Conservation (phyloP, 2,888 invertebrate species). For the Tolmerus cingulatus region DNA sequence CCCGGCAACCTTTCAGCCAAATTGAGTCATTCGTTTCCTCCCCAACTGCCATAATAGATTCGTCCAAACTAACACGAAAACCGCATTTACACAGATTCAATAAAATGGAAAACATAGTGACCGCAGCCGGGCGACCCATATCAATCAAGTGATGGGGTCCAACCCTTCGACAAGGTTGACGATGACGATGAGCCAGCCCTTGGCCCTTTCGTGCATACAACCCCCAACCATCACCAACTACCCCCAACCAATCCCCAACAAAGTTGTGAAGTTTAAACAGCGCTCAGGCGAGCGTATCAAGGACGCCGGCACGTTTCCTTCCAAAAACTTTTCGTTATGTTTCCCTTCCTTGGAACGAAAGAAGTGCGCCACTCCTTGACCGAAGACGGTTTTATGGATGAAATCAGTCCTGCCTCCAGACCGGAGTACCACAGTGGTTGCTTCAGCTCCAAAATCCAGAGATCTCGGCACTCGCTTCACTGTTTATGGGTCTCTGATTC, state of each 20-base stretch:
- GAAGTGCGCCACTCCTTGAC: background rate
- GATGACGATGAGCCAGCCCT: background rate
- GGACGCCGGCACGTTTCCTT: background rate
- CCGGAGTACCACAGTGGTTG: background rate
- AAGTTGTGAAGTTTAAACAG: constrained; percentile 22
- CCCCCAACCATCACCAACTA: background rate
- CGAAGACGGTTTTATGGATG: background rate
- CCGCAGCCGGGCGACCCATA: constrained; percentile 19
- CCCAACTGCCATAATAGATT: background rate
- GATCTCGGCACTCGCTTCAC: background rate
- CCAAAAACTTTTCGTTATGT: constrained; percentile 7
- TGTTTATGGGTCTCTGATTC: background rate
- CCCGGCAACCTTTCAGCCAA: constrained; percentile 7
- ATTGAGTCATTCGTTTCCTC: background rate
- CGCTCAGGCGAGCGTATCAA: background rate
- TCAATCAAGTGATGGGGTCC: constrained; percentile 31
- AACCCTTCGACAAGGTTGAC: constrained; percentile 27
- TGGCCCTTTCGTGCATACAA: background rate
- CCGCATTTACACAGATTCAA: constrained; percentile 29
- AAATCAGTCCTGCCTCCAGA: background rate
- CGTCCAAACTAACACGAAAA: constrained; percentile 22
- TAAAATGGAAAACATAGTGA: constrained; percentile 3
- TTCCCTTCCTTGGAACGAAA: background rate
- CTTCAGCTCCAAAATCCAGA: background rate
- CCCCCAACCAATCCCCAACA: background rate